These are phyloP conservation scores for Excalfactoria chinensis DNA, from an alignment of 2,113 vertebrate genomes.

Conservation along the genomic window DNA sequence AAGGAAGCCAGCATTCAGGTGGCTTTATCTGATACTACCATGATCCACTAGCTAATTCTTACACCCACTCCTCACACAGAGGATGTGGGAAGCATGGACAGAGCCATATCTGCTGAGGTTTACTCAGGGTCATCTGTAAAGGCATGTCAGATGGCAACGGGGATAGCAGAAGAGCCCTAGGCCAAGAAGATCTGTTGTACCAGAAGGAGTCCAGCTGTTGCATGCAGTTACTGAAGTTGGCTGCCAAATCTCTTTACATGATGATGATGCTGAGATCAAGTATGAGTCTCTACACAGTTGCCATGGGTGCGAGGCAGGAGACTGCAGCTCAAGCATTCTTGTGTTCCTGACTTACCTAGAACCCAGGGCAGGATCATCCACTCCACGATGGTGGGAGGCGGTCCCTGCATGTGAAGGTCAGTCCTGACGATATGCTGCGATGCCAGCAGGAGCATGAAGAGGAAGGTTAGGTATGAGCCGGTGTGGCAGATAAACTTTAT, in stretches of 20 bases:
- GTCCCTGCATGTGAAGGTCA: constrained; percentile 95
- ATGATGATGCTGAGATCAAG: neutral
- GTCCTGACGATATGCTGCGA: constrained; percentile 97
- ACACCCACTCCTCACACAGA: neutral
- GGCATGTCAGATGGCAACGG: constrained; percentile 16
- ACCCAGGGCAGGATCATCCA: constrained; percentile 99
- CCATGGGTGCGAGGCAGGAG: neutral
- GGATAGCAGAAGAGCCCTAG: constrained; percentile 25
- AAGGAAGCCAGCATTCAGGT: neutral
- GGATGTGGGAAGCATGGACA: neutral
- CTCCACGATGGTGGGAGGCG: constrained; percentile 94
- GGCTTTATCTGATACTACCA: neutral
- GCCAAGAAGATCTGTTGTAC: neutral
- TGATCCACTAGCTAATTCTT: neutral
- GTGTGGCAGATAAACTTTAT: constrained; percentile 99
- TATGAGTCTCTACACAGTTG: neutral
- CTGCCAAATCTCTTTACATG: constrained; percentile 9
- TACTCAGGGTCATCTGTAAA: neutral
- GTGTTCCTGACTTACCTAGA: constrained; percentile 82
- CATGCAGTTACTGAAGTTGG: neutral
- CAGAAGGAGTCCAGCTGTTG: constrained; percentile 52
- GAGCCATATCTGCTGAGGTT: neutral
- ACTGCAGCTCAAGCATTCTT: neutral
- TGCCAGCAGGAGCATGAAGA: constrained; percentile 94
- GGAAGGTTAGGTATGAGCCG: constrained; percentile 95